A percentile compares a stretch with the other conserved stretches of the same genome.
Evolutionary conservation across 2,888 invertebrate species (phyloP).

Genomic region (Ellobium chinense): DNA sequence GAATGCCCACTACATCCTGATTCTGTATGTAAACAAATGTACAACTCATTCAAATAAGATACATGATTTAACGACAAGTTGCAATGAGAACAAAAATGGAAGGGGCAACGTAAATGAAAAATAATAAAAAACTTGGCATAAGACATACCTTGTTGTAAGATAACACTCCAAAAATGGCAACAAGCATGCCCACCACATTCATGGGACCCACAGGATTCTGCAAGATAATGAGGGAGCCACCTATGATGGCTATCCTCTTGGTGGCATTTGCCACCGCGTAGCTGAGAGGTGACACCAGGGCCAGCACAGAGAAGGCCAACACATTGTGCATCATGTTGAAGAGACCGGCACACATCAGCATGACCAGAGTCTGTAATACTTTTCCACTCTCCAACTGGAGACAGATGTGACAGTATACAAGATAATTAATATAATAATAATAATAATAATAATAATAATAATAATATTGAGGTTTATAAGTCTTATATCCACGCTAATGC

Average conservation of each 20-base stretch:
- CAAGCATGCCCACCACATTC: conserved; percentile 93
- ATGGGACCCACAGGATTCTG: conserved; percentile 93
- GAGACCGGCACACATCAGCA: conserved; percentile 89
- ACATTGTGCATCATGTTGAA: conserved; percentile 97
- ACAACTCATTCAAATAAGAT: too few relatives aligned
- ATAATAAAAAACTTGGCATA: too few relatives aligned
- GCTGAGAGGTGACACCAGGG: conserved; percentile 92
- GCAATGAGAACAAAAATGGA: too few relatives aligned
- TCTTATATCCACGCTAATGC: too few relatives aligned
- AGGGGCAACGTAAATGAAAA: too few relatives aligned
- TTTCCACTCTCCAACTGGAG: conserved; percentile 70
- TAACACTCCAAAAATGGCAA: conserved; percentile 93
- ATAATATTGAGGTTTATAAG: too few relatives aligned
- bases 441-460: background rate
- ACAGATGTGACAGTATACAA: background rate
- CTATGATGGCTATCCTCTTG: conserved; percentile 93
- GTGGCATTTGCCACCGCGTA: conserved; percentile 98
- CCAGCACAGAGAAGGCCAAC: conserved; percentile 95
- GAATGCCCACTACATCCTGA: too few relatives aligned
- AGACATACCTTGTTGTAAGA: conserved; percentile 89
- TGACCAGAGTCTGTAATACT: conserved; percentile 70
- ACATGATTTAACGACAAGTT: too few relatives aligned
- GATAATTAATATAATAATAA: background rate
- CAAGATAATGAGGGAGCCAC: conserved; percentile 90
- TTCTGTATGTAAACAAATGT: too few relatives aligned